phyloP scores from a whole-genome alignment of 1,140 invertebrate species.

The Drosophila grimshawi region DNA sequence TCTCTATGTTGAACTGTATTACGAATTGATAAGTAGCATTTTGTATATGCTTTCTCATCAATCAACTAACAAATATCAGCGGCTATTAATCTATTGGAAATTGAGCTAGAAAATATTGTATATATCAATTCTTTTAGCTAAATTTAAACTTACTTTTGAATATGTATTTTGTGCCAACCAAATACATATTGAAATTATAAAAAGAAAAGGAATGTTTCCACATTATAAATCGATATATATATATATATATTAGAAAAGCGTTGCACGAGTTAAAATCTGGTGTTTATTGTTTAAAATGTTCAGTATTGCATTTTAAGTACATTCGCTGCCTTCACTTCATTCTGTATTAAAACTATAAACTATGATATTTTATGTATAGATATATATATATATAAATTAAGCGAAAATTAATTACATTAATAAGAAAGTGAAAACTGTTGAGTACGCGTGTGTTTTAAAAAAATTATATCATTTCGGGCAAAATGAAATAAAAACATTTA shows the following conservation, averaged over 20 bases:
- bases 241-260: no score
- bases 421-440: conserved; percentile 41
- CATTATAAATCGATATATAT: no score
- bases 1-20: no score
- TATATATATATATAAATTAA: conserved; percentile 52
- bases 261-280: conserved; percentile 58
- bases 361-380: conserved; percentile 49
- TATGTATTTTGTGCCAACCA: no score
- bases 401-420: conserved; percentile 54
- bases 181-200: not conserved
- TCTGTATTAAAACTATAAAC: conserved; percentile 44
- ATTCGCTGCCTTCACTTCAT: conserved; percentile 45
- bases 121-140: no score
- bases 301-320: conserved; percentile 70
- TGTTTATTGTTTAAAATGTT: conserved; percentile 75
- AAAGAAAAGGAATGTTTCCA: not conserved
- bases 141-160: no score
- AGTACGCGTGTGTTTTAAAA: conserved; percentile 33
- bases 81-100: no score
- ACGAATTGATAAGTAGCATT: no score
- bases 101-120: no score
- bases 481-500: conserved; percentile 30
- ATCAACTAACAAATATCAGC: no score
- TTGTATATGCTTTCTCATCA: no score
- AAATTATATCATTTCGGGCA: conserved; percentile 32